Evolutionary conservation across 2,888 invertebrate species (phyloP).

Genomic region (Eurytoma californica): DNA sequence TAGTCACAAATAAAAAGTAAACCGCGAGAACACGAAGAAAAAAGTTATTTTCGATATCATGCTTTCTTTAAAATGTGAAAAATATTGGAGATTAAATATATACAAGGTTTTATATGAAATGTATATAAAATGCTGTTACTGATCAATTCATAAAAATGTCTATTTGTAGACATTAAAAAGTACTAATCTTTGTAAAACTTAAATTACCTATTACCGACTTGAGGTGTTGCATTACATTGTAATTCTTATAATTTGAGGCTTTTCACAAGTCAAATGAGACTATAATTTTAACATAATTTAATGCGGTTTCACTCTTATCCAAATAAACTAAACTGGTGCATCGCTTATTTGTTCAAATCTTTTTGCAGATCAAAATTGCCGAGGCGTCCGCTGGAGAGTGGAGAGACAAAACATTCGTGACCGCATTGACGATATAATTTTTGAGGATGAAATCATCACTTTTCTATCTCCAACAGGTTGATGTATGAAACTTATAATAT

Average conservation of each 20-base stretch:
- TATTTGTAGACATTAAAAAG: not conserved
- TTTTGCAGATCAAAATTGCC: slow-evolving; percentile 39
- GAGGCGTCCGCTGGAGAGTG: slow-evolving; percentile 32
- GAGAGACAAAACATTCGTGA: slow-evolving; percentile 15
- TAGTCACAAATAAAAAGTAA: too few species aligned
- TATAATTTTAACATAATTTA: not conserved
- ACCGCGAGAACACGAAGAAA: too few species aligned
- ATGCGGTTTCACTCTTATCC: too few species aligned
- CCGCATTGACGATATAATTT: slow-evolving; percentile 18
- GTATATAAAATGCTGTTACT: not conserved
- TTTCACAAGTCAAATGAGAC: too few species aligned
- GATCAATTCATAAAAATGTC: not conserved
- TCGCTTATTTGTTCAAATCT: not conserved
- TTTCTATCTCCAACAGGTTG: slow-evolving; percentile 28
- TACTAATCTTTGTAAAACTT: too few species aligned
- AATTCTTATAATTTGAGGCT: too few species aligned
- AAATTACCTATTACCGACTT: too few species aligned
- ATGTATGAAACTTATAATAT: not conserved
- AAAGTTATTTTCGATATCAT: too few species aligned
- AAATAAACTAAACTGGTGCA: too few species aligned
- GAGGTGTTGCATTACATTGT: too few species aligned
- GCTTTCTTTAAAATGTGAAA: too few species aligned
- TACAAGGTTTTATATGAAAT: too few species aligned
- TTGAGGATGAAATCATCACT: slow-evolving; percentile 43
- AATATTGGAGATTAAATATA: not conserved